Base-by-base conservation (phyloP, 1,140 invertebrate species). In the Leptestheria dahalacensis region DNA sequence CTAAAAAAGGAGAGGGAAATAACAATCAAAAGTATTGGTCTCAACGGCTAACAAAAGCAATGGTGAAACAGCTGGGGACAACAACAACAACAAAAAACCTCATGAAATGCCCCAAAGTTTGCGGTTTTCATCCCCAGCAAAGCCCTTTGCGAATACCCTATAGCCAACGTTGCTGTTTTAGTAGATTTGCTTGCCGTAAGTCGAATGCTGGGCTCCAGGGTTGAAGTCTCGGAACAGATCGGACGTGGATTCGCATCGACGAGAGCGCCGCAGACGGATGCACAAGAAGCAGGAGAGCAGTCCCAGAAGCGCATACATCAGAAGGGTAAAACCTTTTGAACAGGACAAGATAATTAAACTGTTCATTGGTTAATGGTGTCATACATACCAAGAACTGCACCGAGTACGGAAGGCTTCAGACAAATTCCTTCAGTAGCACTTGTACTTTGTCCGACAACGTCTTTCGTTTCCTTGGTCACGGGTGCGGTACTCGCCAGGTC, bases 401-500 rank as follows among this genome's bases (percentile, higher is more conserved):
- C 58, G 15, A 50, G 33, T 24, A 49, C 51, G 11, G 29, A 25
- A 4, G 58, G 48, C 52, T 52, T 60, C 47, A 60, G 41, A 28
- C 58, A 60, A 49, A 60, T 33, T 15, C 29, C 29, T 50, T 52
- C 58, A 18, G 58, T 20, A 28, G 47, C 25, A 15, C 29, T 28
- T 15, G 15, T 20, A 50, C 51, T 53, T 18, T 33, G 9, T 23
- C 46, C 46, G 53, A 18, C 26, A 20, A n/a, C 10, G 28, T 33
- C 3, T 18, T 12, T 52, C 3, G 12, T 48, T 18, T 52, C 21
- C 24, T 26, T 33, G 33, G 48, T 29, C n/a, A 21, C 23, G 24
- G 33, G 24, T 11, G 25, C 49, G 6, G 23, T 41, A 15, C 25
- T 25, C 11, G 58, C 54, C 21, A 57, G 78, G 69, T 90, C 86